Conservation (phyloP, 1,140 invertebrate species). For the Drosophila equinoxialis region DNA sequence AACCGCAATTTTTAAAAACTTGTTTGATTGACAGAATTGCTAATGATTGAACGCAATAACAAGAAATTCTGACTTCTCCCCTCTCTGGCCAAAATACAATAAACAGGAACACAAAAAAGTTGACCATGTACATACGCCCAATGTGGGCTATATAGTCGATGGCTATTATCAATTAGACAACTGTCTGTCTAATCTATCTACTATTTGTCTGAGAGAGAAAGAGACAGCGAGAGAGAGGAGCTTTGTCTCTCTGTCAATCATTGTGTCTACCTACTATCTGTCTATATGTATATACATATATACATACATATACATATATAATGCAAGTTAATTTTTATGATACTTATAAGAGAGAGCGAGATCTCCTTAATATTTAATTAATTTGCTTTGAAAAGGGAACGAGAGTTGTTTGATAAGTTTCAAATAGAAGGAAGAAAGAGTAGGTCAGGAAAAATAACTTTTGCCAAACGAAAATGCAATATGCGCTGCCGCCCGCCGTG, state of each 20-base stretch:
- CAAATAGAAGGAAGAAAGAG: not conserved
- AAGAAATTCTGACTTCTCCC: too few species aligned
- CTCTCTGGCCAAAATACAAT: too few species aligned
- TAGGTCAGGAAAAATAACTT: not conserved
- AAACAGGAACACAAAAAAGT: not conserved
- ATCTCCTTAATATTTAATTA: not conserved
- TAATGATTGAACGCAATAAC: too few species aligned
- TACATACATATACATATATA: not conserved
- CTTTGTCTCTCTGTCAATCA: not conserved
- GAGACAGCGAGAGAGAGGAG: not conserved
- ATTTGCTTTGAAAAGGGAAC: not conserved
- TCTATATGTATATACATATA: not conserved
- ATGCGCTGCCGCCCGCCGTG: not conserved
- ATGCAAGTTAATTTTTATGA: not conserved
- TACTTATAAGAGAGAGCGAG: not conserved
- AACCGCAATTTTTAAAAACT: too few species aligned
- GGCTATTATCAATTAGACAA: conserved; percentile 8
- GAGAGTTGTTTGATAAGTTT: not conserved
- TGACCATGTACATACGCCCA: not conserved
- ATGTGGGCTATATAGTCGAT: not conserved
- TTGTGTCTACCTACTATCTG: not conserved
- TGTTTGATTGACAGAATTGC: too few species aligned
- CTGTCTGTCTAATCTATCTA: not conserved
- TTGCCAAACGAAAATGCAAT: not conserved
- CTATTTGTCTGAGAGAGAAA: not conserved